Evolutionary conservation across 2,797 vertebrate species (phyloP).

Genomic region (Etheostoma nigrum): DNA sequence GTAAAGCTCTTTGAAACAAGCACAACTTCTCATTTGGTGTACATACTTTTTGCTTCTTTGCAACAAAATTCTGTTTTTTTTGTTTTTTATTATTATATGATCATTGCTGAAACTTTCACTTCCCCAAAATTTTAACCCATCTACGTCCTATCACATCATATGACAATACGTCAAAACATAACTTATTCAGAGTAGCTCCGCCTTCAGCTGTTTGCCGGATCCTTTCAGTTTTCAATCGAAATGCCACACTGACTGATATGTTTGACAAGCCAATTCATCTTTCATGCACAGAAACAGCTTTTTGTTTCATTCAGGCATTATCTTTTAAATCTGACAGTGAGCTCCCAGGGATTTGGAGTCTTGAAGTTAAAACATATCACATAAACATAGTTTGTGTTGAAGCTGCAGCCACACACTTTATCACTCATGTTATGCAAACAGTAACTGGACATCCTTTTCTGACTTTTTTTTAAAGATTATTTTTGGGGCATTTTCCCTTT

Average conservation of each 20-base stretch:
- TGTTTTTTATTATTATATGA: too few species aligned
- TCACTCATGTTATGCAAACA: constrained; percentile 9
- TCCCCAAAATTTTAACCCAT: constrained; percentile 23
- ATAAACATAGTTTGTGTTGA: constrained; percentile 9
- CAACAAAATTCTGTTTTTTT: background rate
- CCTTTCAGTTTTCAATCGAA: constrained; percentile 58
- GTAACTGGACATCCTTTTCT: constrained; percentile 4
- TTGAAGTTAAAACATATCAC: constrained; percentile 34
- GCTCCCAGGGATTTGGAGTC: constrained; percentile 7
- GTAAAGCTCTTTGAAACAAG: constrained; percentile 31
- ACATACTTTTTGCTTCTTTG: background rate
- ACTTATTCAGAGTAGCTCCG: constrained; percentile 47
- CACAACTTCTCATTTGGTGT: background rate
- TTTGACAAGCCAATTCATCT: constrained; percentile 62
- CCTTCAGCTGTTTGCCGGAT: constrained; percentile 50
- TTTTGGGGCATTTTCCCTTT: too few species aligned
- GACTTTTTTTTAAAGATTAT: too few species aligned
- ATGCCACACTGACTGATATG: constrained; percentile 46
- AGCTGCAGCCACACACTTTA: constrained; percentile 2
- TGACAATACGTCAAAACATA: constrained; percentile 35
- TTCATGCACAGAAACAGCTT: constrained; percentile 42
- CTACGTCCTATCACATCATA: constrained; percentile 38
- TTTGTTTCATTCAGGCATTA: constrained; percentile 42
- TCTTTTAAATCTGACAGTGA: constrained; percentile 38
- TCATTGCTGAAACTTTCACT: constrained; percentile 28